Conservation (phyloP, 2,797 vertebrate species). For the Cryptoblepharus egeriae region DNA sequence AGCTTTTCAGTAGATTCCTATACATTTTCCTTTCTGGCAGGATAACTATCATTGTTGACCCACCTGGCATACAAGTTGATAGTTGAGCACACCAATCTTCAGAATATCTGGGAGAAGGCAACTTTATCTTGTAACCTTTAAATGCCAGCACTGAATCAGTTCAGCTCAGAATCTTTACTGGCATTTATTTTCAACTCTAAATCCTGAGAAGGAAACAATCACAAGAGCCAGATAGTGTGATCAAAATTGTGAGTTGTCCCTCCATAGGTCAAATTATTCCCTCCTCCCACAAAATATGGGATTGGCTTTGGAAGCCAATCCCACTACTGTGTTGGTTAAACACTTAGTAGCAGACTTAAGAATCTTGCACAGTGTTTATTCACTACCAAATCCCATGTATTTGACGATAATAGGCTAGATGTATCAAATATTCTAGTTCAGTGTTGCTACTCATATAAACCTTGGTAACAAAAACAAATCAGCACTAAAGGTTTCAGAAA, state of each 20-base stretch:
- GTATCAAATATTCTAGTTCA: background rate
- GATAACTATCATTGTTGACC: slow-evolving; percentile 45
- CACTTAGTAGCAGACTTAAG: slow-evolving; percentile 41
- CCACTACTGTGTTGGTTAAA: background rate
- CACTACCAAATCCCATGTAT: fast-evolving
- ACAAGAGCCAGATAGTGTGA: slow-evolving; percentile 53
- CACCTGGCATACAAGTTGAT: slow-evolving; percentile 21
- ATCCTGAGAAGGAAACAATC: slow-evolving; percentile 47
- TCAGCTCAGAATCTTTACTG: no score
- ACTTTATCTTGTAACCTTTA: slow-evolving; percentile 24
- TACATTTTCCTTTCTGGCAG: slow-evolving; percentile 16
- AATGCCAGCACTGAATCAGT: no score
- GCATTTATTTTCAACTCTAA: no score
- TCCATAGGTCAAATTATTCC: slow-evolving; percentile 20
- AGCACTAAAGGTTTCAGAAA: no score
- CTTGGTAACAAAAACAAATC: no score
- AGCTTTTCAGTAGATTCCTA: background rate
- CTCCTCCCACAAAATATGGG: background rate
- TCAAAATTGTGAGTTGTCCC: slow-evolving; percentile 48
- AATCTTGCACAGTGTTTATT: slow-evolving; percentile 7
- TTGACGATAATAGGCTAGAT: background rate
- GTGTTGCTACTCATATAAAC: no score
- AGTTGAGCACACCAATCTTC: slow-evolving; percentile 57
- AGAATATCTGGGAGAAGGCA: slow-evolving; percentile 22
- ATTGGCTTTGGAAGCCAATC: slow-evolving; percentile 28